Conservation (phyloP, 2,797 vertebrate species). For the Arrhamphus sclerolepis region DNA sequence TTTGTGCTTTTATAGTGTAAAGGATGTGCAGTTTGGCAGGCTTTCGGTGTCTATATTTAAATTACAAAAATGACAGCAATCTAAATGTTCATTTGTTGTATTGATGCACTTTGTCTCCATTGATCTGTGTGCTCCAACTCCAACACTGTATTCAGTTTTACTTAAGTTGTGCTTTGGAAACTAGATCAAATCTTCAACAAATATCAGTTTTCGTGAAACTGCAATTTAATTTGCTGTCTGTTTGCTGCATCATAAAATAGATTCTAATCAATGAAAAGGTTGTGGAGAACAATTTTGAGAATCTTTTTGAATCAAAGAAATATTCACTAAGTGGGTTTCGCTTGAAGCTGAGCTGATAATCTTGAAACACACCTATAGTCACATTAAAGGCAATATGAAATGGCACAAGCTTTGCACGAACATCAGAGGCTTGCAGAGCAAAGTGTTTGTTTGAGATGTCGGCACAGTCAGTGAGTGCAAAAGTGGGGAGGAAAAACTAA, state of each 20-base stretch:
- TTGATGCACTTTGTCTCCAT: conserved; percentile 12
- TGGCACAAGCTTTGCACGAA: background rate
- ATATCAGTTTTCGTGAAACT: conserved; percentile 8
- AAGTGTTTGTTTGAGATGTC: background rate
- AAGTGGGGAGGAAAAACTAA: background rate
- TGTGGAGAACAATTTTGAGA: conserved; percentile 7
- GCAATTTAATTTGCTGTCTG: background rate
- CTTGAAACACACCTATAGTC: conserved; percentile 4
- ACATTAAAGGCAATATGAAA: conserved; percentile 7
- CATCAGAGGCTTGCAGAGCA: conserved; percentile 1
- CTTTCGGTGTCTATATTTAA: conserved; percentile 34
- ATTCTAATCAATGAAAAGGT: conserved; percentile 24
- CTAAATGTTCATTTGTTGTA: conserved; percentile 47
- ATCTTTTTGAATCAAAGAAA: conserved; percentile 8
- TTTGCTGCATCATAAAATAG: background rate
- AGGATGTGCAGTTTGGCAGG: conserved; percentile 22
- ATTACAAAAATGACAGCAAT: conserved; percentile 46
- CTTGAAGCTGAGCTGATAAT: background rate
- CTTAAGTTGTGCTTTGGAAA: conserved; percentile 44
- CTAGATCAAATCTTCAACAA: conserved; percentile 24
- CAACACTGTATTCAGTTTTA: conserved; percentile 26
- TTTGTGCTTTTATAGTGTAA: conserved; percentile 30
- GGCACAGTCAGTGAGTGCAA: background rate
- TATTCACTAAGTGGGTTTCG: background rate
- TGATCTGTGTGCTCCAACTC: conserved; percentile 24